Evolutionary conservation across 2,797 vertebrate genomes (phyloP).

Genomic region (Ciconia nigra): DNA sequence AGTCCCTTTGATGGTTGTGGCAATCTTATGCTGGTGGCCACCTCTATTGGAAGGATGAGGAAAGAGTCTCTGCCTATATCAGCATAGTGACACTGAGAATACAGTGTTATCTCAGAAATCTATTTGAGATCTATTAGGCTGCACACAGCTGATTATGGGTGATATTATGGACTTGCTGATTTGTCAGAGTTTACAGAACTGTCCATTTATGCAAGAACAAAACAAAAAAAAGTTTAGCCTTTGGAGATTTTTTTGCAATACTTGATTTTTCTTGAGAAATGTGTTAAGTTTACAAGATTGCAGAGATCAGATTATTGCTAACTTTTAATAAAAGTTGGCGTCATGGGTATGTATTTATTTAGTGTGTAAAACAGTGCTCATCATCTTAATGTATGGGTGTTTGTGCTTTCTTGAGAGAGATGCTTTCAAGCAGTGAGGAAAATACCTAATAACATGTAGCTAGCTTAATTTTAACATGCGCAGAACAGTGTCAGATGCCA

Average conservation of each 20-base stretch:
- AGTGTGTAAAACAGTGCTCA: neutral
- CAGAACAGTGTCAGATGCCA: neutral
- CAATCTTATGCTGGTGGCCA: neutral
- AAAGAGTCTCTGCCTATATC: neutral
- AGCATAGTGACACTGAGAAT: neutral
- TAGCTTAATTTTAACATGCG: slow-evolving; percentile 39
- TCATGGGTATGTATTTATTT: neutral
- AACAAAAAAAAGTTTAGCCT: neutral
- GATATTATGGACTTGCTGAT: neutral
- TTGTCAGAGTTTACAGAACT: neutral
- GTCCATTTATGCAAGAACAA: neutral
- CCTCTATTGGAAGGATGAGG: neutral
- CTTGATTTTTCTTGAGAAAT: neutral
- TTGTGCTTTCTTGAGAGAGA: neutral
- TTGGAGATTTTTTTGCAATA: neutral
- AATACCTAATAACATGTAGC: slow-evolving; percentile 4
- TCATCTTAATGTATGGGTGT: slow-evolving; percentile 9
- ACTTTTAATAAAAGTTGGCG: neutral
- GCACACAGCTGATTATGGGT: neutral
- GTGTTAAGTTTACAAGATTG: neutral
- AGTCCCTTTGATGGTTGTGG: neutral
- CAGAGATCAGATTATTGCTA: neutral
- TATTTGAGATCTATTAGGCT: neutral
- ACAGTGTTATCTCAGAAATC: neutral
- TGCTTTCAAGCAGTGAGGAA: neutral